Base-by-base conservation (phyloP, 2,888 invertebrate genomes). In the Melinaea marsaeus region DNA sequence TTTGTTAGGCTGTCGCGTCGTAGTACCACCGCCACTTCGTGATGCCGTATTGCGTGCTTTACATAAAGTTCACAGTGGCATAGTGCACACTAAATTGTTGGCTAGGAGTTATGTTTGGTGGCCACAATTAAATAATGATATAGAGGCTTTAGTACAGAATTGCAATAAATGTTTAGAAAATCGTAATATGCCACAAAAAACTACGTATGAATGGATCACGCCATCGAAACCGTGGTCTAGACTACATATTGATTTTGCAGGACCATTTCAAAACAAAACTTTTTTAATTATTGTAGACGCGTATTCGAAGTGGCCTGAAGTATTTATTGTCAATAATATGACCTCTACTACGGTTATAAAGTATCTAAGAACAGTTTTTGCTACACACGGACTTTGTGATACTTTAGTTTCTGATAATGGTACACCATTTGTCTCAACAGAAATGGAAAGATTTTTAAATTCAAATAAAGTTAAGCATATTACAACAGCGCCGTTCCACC, bases 81-180 rank as follows among this genome's bases (percentile, higher is more conserved):
- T 71, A 5, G 67, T 70, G 4, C 64, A 69, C 42, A 74, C 69
- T 4, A 73, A 73, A 55, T 63, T 67, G 6, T 13, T 70, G 3
- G 71, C 70, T 9, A 63, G 71, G 47, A 69, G 71, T n/a, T 72
- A 71, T 55, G 66, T 72, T 0, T 72, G 69, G 69, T 72, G 72
- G 72, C 69, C 68, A 55, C 46, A 62, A n/a, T 51, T 72, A 3
- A 63, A 71, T 58, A 37, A 63, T 35, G 66, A 69, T 33, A 68
- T 66, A 32, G 62, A 65, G 42, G 2, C 4, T 33, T 48, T 35
- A 57, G 34, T 55, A 1, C 11, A 34, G 13, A 32, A 35, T 9
- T 47, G 60, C 46, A 46, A 51, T 34, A 64, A 55, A 9, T 63
- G 56, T 62, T 37, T 63, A n/a, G 58, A 59, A 55, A 57, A 61